phyloP scores from a whole-genome alignment of 1,140 invertebrate genomes.

The Scaptodrosophila lebanonensis region DNA sequence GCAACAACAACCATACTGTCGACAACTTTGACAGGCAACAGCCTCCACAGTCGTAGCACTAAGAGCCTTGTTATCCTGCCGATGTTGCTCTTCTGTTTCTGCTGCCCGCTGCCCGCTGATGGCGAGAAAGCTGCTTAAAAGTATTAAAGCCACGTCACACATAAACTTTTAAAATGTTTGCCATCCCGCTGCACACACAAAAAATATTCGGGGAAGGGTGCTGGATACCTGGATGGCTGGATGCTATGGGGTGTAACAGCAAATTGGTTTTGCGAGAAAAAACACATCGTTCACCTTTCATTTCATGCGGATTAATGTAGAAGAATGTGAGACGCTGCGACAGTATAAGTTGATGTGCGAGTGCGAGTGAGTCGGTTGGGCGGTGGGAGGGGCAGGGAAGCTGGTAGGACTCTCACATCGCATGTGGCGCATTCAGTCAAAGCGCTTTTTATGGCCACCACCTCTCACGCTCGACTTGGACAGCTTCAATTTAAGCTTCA shows the following conservation, averaged over 20 bases:
- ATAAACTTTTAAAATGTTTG: background rate
- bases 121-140: conserved; percentile 30
- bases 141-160: conserved; percentile 30
- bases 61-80: conserved; percentile 38
- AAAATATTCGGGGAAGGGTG: too few relatives aligned
- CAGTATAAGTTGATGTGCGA: conserved; percentile 29
- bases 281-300: conserved; percentile 73
- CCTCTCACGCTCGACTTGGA: too few relatives aligned
- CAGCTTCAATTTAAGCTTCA: too few relatives aligned
- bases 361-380: too few relatives aligned
- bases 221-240: too few relatives aligned
- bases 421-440: too few relatives aligned
- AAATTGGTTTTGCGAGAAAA: conserved; percentile 72
- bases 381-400: too few relatives aligned
- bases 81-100: too few relatives aligned
- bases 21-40: conserved; percentile 64
- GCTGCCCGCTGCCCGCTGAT: background rate
- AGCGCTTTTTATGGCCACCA: too few relatives aligned
- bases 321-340: conserved; percentile 39
- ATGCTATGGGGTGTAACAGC: conserved; percentile 27
- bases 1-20: too few relatives aligned
- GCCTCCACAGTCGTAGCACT: conserved; percentile 21
- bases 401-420: too few relatives aligned
- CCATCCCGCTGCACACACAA: background rate
- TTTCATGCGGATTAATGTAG: conserved; percentile 70